phyloP scores from a whole-genome alignment of 2,888 invertebrate genomes.

The Acronicta psi region DNA sequence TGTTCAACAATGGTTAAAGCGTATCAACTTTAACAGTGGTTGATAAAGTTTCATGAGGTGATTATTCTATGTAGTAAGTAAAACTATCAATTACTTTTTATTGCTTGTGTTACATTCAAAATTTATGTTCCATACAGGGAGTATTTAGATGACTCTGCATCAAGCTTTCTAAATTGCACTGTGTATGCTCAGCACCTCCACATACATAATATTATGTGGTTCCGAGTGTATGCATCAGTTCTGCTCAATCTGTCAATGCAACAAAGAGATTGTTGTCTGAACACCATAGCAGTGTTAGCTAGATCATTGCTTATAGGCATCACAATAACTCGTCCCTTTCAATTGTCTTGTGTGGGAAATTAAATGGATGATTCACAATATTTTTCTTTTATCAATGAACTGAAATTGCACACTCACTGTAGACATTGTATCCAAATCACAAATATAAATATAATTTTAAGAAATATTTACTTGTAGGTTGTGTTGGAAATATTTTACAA shows the following conservation, averaged over 20 bases:
- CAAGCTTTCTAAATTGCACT: constrained; percentile 21
- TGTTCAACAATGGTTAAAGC: constrained; percentile 52
- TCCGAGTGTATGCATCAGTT: not conserved
- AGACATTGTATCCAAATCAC: not conserved
- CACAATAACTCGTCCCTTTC: constrained; percentile 31
- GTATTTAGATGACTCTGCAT: not conserved
- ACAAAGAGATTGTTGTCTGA: constrained; percentile 16
- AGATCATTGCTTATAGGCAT: constrained; percentile 18
- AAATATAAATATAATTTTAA: too few species aligned
- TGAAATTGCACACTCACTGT: constrained; percentile 20
- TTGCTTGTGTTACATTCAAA: not conserved
- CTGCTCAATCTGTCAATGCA: not conserved
- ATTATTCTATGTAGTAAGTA: constrained; percentile 12
- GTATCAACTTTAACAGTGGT: constrained; percentile 23
- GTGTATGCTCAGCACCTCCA: not conserved
- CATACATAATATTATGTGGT: not conserved
- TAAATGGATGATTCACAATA: constrained; percentile 28
- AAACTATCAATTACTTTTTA: not conserved
- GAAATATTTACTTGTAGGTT: too few species aligned
- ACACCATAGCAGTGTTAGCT: constrained; percentile 3
- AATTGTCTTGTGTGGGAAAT: constrained; percentile 30
- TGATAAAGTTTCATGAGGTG: constrained; percentile 23
- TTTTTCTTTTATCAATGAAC: constrained; percentile 34
- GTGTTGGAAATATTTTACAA: not conserved
- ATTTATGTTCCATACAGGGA: constrained; percentile 3